These are phyloP conservation scores for Diarsia dahlii DNA, from an alignment of 2,888 invertebrate genomes.

Conservation along the genomic window DNA sequence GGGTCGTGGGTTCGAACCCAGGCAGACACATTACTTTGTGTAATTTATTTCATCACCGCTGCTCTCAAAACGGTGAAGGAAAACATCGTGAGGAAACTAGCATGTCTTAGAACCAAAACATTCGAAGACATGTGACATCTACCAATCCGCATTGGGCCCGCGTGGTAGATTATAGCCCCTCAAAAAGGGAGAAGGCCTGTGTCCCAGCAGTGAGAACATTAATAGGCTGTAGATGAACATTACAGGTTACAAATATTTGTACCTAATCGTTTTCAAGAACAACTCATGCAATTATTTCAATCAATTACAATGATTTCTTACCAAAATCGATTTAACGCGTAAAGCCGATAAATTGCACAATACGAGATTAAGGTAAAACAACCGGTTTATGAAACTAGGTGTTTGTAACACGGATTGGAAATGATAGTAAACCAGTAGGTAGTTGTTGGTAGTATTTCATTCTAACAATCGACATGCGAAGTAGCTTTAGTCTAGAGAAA, in stretches of 20 bases:
- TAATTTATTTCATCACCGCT: too few species aligned
- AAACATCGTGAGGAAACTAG: too few species aligned
- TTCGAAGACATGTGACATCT: too few species aligned
- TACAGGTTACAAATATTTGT: background rate
- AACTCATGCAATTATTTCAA: conserved; percentile 19
- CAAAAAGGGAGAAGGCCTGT: too few species aligned
- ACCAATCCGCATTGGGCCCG: too few species aligned
- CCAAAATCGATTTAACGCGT: conserved; percentile 35
- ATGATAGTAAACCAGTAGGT: conserved; percentile 1
- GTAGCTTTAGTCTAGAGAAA: conserved; percentile 29
- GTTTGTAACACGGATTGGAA: conserved; percentile 29
- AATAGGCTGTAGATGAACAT: too few species aligned
- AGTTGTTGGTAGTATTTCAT: conserved; percentile 14
- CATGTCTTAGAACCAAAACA: too few species aligned
- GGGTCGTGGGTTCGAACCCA: too few species aligned
- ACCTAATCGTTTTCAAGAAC: background rate
- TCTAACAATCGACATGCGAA: conserved; percentile 36
- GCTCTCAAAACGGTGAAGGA: too few species aligned
- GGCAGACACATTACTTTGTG: too few species aligned
- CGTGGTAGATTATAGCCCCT: too few species aligned
- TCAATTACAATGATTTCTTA: conserved; percentile 8
- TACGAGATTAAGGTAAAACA: conserved; percentile 44
- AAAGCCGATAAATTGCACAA: conserved; percentile 41
- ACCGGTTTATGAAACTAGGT: conserved; percentile 39
- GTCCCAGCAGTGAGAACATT: too few species aligned